Base-by-base conservation (phyloP, 1,140 invertebrate species). In the Paralvinella palmiformis region DNA sequence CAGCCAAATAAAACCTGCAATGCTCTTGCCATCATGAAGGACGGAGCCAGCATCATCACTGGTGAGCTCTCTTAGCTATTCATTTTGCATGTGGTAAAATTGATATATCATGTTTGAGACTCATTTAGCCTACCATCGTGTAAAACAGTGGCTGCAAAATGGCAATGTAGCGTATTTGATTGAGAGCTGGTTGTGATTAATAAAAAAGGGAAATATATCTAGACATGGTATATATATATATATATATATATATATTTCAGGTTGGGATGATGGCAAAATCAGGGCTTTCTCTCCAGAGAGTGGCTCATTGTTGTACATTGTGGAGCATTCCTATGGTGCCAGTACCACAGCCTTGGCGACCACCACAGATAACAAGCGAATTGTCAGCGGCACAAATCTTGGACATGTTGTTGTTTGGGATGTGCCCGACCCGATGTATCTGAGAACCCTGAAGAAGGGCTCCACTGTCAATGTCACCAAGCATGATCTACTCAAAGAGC, bases 1-100 rank as follows among this genome's bases (percentile, higher is more conserved):
- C 88, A 95, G 3, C 86, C 87, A 5, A 95, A 95, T 81, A 92
- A 93, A 75, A 86, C 86, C 10, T 95, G 91, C 73, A 88, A 89
- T 17, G 84, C 86, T 50, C 75, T 95, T 15, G 83, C 86, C 10
- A 91, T 95, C 75, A 82, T 88, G 1, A 81, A 84, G 36, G 88
- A 94, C 77, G 92, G 92, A 44, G 87, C 86, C 72, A 86, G 85
- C 57, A 88, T 94, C 67, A 80, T 92, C 29, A 86, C 87, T 13
- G 89, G 88, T 88, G 74, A 72, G 71, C 55, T 57, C 20, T n/a
- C n/a, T n/a, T n/a, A n/a, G n/a, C n/a, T n/a, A n/a, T n/a, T n/a
- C n/a, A n/a, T n/a, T n/a, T n/a, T n/a, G n/a, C n/a, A n/a, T n/a
- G n/a, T n/a, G n/a, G n/a, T n/a, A n/a, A n/a, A n/a, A n/a, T n/a